phyloP scores from a whole-genome alignment of 2,113 vertebrate species.

The Anhinga anhinga region DNA sequence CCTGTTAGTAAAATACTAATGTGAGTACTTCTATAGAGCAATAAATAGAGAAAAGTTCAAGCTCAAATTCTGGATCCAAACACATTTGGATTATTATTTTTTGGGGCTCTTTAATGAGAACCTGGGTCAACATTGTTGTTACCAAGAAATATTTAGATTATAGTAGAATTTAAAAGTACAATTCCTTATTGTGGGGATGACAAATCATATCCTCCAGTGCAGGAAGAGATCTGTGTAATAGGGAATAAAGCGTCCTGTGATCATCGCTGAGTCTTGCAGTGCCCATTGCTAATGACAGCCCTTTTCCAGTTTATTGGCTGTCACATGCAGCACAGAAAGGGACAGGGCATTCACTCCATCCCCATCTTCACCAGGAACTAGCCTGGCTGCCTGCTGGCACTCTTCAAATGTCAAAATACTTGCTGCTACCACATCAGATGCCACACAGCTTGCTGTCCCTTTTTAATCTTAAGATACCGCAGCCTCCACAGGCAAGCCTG shows the following conservation, averaged over 20 bases:
- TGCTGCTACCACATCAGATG: background rate
- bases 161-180: background rate
- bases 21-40: background rate
- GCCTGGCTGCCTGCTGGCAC: background rate
- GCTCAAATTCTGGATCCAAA: background rate
- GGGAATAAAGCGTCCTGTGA: background rate
- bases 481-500: background rate
- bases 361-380: fast-evolving
- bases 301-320: background rate
- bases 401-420: background rate
- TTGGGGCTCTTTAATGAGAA: background rate
- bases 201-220: background rate
- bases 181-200: background rate
- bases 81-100: background rate
- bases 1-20: background rate
- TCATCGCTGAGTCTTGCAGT: background rate
- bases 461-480: background rate
- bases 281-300: background rate
- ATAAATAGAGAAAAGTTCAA: background rate
- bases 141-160: background rate
- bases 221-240: background rate
- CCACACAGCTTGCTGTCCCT: background rate
- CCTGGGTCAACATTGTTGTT: background rate
- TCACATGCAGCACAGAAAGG: background rate
- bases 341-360: background rate